Evolutionary conservation across 2,888 invertebrate species (phyloP).

Genomic region (Sericinus montela): DNA sequence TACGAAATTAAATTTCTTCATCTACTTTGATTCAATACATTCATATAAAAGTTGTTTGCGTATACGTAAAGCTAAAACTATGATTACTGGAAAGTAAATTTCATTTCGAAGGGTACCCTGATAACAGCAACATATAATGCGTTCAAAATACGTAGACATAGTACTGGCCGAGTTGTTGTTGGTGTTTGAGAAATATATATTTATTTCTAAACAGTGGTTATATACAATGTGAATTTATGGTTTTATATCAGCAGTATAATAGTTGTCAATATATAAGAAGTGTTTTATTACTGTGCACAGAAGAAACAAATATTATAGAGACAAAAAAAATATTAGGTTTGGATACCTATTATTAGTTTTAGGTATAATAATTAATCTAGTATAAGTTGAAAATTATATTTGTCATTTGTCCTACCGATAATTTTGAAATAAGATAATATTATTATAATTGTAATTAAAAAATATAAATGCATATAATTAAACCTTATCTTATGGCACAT

Average conservation of each 20-base stretch:
- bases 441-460: no score
- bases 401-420: no score
- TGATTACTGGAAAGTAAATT: slow-evolving; percentile 1
- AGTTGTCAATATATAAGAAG: no score
- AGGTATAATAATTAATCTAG: no score
- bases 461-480: no score
- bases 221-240: slow-evolving; percentile 13
- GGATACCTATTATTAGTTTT: no score
- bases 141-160: slow-evolving; percentile 7
- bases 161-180: slow-evolving; percentile 19
- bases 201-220: slow-evolving; percentile 17
- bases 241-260: slow-evolving; percentile 7
- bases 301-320: no score
- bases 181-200: slow-evolving; percentile 19
- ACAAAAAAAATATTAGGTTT: no score
- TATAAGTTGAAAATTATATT: no score
- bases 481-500: no score
- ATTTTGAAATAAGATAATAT: no score
- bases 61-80: slow-evolving; percentile 10
- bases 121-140: slow-evolving; percentile 17
- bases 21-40: slow-evolving; percentile 4
- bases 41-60: not conserved
- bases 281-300: no score
- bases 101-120: slow-evolving; percentile 16
- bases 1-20: not conserved